Evolutionary conservation across 2,797 vertebrate species (phyloP).

Genomic region (Pterois miles): DNA sequence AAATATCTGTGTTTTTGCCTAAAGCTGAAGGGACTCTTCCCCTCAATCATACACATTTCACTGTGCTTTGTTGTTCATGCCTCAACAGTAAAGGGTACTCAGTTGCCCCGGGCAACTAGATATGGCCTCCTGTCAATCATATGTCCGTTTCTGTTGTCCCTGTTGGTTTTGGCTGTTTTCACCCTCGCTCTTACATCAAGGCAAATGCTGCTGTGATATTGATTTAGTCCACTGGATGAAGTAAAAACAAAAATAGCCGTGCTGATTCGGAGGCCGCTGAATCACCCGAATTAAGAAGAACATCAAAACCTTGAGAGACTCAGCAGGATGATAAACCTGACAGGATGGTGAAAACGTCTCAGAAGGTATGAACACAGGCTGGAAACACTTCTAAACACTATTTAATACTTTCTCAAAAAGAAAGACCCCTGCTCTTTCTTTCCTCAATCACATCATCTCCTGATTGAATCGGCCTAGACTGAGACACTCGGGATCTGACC

Average conservation of each 20-base stretch:
- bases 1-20: background rate
- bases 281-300: background rate
- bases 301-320: background rate
- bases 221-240: conserved; percentile 9
- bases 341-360: background rate
- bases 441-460: background rate
- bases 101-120: background rate
- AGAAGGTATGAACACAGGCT: background rate
- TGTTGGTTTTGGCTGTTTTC: conserved; percentile 6
- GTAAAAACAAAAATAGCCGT: background rate
- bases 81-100: background rate
- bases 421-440: background rate
- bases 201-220: conserved; percentile 4
- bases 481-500: conserved; percentile 18
- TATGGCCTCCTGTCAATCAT: background rate
- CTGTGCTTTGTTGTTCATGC: background rate
- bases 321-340: background rate
- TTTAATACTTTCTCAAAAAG: background rate
- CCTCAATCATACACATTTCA: background rate
- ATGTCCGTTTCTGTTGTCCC: background rate
- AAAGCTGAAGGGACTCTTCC: background rate
- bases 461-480: background rate
- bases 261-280: background rate
- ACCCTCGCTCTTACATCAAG: background rate
- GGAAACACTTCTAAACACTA: background rate